phyloP scores from a whole-genome alignment of 2,797 vertebrate genomes.

The Acanthopagrus latus region DNA sequence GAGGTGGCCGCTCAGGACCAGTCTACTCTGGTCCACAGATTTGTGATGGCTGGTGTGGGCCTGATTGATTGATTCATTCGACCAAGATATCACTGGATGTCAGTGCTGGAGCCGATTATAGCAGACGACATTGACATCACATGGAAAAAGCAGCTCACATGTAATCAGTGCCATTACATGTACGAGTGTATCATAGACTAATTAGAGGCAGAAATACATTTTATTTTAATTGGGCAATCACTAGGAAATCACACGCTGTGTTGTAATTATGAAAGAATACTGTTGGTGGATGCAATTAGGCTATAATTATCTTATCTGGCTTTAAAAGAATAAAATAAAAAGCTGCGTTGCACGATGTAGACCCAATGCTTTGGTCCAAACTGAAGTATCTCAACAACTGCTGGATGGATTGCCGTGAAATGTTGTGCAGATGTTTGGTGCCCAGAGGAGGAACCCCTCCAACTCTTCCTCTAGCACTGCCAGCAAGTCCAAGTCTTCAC shows the following conservation, averaged over 20 bases:
- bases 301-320: background rate
- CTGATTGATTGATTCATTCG: background rate
- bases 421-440: background rate
- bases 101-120: background rate
- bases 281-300: background rate
- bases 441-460: background rate
- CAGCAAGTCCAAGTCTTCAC: no score
- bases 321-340: no score
- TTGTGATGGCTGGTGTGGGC: background rate
- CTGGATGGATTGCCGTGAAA: background rate
- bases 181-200: background rate
- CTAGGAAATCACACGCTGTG: background rate
- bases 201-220: background rate
- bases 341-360: no score
- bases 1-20: constrained; percentile 29
- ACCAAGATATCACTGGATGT: background rate
- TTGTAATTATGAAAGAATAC: background rate
- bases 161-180: background rate
- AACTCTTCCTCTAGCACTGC: no score
- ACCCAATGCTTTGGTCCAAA: background rate
- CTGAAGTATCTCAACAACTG: background rate
- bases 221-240: constrained; percentile 10
- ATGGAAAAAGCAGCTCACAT: background rate
- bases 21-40: constrained; percentile 13
- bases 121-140: background rate